A percentile compares a stretch with the other conserved stretches of the same genome.
These are phyloP conservation scores for Tinea semifulvella DNA, from an alignment of 2,888 invertebrate genomes.

Conservation along the genomic window DNA sequence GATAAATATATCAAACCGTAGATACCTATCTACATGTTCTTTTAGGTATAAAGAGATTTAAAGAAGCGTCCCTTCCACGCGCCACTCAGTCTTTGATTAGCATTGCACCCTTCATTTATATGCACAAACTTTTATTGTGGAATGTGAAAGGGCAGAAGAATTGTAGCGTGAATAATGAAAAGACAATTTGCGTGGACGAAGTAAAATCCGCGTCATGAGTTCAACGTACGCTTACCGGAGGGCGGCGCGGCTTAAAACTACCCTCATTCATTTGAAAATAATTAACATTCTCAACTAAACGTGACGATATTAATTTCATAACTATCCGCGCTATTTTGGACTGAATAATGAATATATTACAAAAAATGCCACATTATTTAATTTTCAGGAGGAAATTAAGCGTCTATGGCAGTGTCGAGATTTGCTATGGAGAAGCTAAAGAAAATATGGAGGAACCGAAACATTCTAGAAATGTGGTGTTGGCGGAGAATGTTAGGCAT, in stretches of 20 bases:
- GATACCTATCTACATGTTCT: background rate
- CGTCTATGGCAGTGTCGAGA: no score
- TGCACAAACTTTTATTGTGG: conserved; percentile 30
- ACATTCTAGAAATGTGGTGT: no score
- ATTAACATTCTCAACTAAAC: no score
- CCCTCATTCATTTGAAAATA: conserved; percentile 1
- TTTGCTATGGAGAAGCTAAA: no score
- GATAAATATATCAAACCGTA: background rate
- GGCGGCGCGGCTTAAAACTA: background rate
- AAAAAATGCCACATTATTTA: no score
- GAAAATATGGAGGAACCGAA: no score
- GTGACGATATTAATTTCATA: no score
- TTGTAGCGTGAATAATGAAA: conserved; percentile 58
- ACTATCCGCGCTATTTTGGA: no score
- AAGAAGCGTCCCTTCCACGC: background rate
- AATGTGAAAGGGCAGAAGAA: conserved; percentile 47
- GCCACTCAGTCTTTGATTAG: conserved; percentile 19
- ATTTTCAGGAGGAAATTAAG: no score
- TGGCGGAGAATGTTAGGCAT: no score
- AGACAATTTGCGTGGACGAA: conserved; percentile 55
- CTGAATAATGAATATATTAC: no score
- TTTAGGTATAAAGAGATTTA: background rate
- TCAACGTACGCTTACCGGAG: conserved; percentile 36
- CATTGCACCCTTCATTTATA: conserved; percentile 21
- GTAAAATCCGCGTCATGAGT: conserved; percentile 42